Evolutionary conservation across 2,113 vertebrate genomes (phyloP).

Genomic region (Acanthisitta chloris): DNA sequence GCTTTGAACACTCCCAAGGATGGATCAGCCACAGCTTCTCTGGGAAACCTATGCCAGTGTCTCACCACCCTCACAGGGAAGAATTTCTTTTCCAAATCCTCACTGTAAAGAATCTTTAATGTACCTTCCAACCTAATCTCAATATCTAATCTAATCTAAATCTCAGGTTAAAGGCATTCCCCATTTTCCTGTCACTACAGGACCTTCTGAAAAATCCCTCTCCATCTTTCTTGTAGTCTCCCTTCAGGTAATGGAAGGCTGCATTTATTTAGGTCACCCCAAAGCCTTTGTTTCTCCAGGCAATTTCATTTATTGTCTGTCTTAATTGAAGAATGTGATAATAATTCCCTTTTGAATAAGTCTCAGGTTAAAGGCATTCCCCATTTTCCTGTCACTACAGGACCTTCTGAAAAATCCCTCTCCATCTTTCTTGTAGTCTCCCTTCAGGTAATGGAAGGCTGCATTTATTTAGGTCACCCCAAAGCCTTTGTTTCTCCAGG

Average conservation of each 20-base stretch:
- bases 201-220: not conserved
- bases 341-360: not conserved
- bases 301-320: not conserved
- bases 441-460: not conserved
- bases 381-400: not conserved
- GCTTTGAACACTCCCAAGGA: too few relatives aligned
- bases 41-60: not conserved
- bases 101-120: too few relatives aligned
- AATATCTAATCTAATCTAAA: not conserved
- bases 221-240: not conserved
- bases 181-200: not conserved
- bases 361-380: not conserved
- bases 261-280: fast-evolving
- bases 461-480: fast-evolving
- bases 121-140: too few relatives aligned
- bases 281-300: not conserved
- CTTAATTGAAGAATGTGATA: not conserved
- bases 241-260: not conserved
- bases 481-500: not conserved
- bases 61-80: not conserved
- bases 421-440: not conserved
- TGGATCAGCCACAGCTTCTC: too few relatives aligned
- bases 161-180: not conserved
- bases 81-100: too few relatives aligned
- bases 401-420: not conserved